These are phyloP conservation scores for Lingula anatina DNA, from an alignment of 2,888 invertebrate species.

Conservation along the genomic window DNA sequence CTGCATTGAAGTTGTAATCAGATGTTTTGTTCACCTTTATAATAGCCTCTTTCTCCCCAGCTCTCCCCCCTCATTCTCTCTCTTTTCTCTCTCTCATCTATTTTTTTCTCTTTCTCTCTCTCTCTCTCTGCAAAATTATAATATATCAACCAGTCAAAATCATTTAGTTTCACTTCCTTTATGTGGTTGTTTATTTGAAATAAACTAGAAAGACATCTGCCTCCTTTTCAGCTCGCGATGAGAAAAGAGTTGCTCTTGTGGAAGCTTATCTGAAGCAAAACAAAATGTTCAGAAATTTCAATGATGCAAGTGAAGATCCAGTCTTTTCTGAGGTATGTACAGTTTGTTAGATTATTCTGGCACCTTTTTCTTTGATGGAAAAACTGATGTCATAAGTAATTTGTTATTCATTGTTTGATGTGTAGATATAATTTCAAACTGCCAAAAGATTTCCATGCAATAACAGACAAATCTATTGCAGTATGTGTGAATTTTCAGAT, in stretches of 20 bases:
- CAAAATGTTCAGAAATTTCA: conserved; percentile 78
- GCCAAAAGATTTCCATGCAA: too few relatives aligned
- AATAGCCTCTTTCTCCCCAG: neutral
- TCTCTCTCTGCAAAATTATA: neutral
- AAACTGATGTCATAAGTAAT: too few relatives aligned
- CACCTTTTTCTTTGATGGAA: too few relatives aligned
- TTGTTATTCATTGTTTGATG: too few relatives aligned
- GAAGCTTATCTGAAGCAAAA: conserved; percentile 77
- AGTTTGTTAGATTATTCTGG: neutral
- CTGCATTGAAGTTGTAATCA: neutral
- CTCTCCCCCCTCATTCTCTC: neutral
- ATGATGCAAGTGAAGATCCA: conserved; percentile 71
- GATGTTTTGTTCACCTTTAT: neutral
- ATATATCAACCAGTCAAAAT: too few relatives aligned
- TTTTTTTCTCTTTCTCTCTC: neutral
- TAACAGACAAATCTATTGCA: too few relatives aligned
- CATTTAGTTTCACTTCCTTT: too few relatives aligned
- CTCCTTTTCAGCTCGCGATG: conserved; percentile 66
- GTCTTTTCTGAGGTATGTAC: conserved; percentile 63
- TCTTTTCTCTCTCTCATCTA: neutral
- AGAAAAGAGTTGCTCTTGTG: conserved; percentile 65
- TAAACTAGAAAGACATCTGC: too few relatives aligned
- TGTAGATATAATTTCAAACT: too few relatives aligned
- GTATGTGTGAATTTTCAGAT: too few relatives aligned
- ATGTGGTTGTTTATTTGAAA: too few relatives aligned